Conservation (phyloP, 2,797 vertebrate genomes). For the Esox masquinongy region DNA sequence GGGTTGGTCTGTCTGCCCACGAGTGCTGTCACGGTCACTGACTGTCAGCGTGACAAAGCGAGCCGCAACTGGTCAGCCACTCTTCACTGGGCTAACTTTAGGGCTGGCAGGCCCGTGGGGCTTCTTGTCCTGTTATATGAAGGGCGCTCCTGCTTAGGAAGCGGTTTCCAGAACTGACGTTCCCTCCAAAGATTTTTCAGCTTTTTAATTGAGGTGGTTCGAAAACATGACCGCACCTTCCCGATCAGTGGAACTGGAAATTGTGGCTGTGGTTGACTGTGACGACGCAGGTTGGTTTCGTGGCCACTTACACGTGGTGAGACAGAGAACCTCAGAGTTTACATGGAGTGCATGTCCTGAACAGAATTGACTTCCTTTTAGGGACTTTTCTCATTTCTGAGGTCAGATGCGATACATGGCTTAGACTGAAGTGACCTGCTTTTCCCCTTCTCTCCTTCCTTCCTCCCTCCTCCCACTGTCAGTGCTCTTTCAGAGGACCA, state of each 20-base stretch:
- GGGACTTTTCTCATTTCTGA: neutral
- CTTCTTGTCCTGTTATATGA: neutral
- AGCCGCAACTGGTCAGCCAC: neutral
- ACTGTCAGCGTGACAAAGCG: neutral
- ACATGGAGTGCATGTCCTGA: neutral
- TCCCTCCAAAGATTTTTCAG: neutral
- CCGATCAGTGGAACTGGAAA: neutral
- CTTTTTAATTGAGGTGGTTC: neutral
- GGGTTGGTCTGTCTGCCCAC: neutral
- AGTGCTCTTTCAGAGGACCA: neutral
- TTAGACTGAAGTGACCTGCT: neutral
- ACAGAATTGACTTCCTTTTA: neutral
- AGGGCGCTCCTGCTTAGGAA: neutral
- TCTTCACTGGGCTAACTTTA: neutral
- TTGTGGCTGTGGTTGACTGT: neutral
- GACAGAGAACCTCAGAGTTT: neutral
- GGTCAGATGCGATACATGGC: neutral
- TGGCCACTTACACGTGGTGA: neutral
- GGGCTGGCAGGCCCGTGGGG: neutral
- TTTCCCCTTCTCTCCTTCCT: slow-evolving; percentile 17
- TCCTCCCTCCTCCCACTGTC: neutral
- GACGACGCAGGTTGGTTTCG: neutral
- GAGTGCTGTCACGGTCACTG: neutral
- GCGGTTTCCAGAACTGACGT: neutral
- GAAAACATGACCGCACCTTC: neutral